These are phyloP conservation scores for Callorhinus ursinus DNA, from an alignment of 2,113 vertebrate genomes.

Conservation along the genomic window DNA sequence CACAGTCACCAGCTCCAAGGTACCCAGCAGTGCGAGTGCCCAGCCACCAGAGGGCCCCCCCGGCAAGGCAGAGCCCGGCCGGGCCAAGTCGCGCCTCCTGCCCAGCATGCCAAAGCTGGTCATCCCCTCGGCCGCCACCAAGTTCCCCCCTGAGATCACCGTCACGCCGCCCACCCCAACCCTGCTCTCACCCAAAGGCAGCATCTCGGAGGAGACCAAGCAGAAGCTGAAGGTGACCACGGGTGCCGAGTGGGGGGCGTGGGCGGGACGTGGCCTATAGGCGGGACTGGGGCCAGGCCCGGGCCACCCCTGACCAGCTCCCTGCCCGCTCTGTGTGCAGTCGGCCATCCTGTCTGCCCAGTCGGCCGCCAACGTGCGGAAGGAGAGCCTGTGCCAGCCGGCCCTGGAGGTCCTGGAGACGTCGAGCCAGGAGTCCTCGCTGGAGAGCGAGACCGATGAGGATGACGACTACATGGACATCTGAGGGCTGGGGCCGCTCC, in stretches of 20 bases:
- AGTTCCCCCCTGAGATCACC: constrained; percentile 99
- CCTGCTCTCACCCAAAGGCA: constrained; percentile 97
- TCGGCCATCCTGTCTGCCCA: constrained; percentile 98
- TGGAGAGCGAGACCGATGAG: constrained; percentile 98
- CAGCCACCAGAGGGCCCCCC: constrained; percentile 83
- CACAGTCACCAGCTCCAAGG: constrained; percentile 85
- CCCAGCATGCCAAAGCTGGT: constrained; percentile 98
- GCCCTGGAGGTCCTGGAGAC: constrained; percentile 98
- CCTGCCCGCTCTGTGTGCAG: constrained; percentile 82
- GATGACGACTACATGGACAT: constrained; percentile 98
- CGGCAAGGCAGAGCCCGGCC: constrained; percentile 89
- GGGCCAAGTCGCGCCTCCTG: constrained; percentile 92
- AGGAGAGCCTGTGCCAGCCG: constrained; percentile 96
- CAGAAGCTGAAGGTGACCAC: constrained; percentile 94
- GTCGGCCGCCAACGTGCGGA: constrained; percentile 98
- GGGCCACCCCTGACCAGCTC: neutral
- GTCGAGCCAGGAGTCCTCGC: constrained; percentile 97
- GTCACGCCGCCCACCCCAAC: constrained; percentile 98
- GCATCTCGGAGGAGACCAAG: constrained; percentile 99
- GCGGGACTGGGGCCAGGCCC: neutral
- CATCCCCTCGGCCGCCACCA: constrained; percentile 94
- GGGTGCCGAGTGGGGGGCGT: neutral
- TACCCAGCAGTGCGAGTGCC: constrained; percentile 83
- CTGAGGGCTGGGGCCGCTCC: constrained; percentile 83
- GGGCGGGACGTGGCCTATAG: rapidly evolving